These are phyloP conservation scores for Lepus europaeus DNA, from an alignment of 2,113 vertebrate species.

Conservation along the genomic window DNA sequence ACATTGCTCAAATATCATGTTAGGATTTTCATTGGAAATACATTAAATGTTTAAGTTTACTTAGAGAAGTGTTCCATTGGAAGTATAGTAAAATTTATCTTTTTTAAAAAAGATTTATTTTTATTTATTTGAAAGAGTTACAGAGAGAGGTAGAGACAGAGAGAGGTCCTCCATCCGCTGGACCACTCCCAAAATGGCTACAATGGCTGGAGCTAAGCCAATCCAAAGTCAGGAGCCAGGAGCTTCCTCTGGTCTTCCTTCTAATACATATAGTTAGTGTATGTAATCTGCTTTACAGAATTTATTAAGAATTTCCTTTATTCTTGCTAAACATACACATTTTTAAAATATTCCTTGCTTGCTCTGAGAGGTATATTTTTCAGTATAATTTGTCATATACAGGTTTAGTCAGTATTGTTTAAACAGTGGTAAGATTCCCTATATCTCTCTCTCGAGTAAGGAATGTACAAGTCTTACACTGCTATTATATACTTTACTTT, in stretches of 20 bases:
- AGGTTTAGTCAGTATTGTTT: neutral
- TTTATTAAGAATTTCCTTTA: conserved; percentile 48
- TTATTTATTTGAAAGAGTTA: no score
- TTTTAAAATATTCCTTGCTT: conserved; percentile 46
- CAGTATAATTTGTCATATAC: conserved; percentile 19
- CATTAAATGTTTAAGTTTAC: conserved; percentile 32
- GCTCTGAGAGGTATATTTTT: neutral
- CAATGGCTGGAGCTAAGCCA: no score
- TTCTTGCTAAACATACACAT: conserved; percentile 23
- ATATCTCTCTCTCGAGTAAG: neutral
- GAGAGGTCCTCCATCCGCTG: no score
- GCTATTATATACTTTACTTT: neutral
- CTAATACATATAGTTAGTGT: neutral
- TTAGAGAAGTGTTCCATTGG: neutral
- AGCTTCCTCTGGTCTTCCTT: no score
- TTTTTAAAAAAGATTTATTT: no score
- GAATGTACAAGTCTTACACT: conserved; percentile 34
- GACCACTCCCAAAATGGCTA: no score
- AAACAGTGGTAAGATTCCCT: conserved; percentile 26
- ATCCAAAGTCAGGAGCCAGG: no score
- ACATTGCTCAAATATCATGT: neutral
- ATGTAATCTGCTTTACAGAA: conserved; percentile 1
- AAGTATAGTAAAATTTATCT: neutral
- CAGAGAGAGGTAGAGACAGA: no score
- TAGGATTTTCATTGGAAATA: conserved; percentile 34